Percentiles rank a stretch among this genome's conserved stretches.
Evolutionary conservation across 2,888 invertebrate genomes (phyloP).

Genomic region (Pristionchus mayeri): DNA sequence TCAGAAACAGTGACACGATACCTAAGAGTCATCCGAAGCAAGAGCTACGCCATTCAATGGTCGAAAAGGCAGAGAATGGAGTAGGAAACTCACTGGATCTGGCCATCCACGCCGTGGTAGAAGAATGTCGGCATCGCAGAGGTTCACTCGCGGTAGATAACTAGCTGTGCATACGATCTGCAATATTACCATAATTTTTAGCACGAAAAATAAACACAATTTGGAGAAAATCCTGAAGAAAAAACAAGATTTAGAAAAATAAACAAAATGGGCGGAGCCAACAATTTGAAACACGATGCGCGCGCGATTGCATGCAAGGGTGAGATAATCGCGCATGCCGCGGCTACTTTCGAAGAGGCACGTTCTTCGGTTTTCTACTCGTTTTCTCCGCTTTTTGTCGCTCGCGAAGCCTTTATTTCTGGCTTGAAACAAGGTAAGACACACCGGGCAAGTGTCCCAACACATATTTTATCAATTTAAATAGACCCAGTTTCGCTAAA

Average conservation of each 20-base stretch:
- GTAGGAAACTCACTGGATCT: background rate
- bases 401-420: no score
- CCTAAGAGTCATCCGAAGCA: no score
- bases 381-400: background rate
- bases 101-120: constrained; percentile 6
- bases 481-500: no score
- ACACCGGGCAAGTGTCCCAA: no score
- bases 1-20: no score
- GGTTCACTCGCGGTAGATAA: no score
- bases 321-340: no score
- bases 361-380: no score
- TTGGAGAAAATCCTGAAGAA: background rate
- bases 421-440: no score
- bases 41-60: no score
- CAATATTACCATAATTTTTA: background rate
- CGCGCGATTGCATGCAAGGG: background rate
- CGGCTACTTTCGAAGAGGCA: background rate
- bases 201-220: background rate
- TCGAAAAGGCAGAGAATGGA: no score
- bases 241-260: background rate
- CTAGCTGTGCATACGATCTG: background rate
- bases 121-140: background rate
- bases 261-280: background rate
- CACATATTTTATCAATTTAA: no score
- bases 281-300: background rate